Conservation (phyloP, 2,888 invertebrate genomes). For the Pachliopta kotzebuea region DNA sequence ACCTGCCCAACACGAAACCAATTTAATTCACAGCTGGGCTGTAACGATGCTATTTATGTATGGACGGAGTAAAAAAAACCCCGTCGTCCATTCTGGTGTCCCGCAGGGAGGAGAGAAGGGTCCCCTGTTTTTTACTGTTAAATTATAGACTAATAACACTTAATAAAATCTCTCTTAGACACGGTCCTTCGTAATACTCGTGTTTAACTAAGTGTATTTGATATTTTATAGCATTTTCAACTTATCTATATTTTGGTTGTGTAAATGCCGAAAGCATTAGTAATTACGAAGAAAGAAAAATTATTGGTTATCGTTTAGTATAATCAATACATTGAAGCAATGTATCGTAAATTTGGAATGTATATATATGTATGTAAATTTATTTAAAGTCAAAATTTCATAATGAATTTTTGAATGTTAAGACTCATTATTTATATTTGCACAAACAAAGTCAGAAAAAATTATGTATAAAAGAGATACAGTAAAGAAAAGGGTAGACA, state of each 20-base stretch:
- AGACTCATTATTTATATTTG: no score
- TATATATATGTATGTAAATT: no score
- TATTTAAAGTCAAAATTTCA: no score
- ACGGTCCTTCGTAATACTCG: conserved; percentile 5
- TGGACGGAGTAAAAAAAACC: conserved; percentile 51
- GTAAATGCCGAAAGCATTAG: background rate
- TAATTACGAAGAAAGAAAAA: no score
- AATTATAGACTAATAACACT: conserved; percentile 69
- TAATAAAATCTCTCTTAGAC: conserved; percentile 58
- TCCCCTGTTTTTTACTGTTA: conserved; percentile 56
- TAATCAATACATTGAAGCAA: no score
- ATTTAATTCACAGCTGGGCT: conserved; percentile 72
- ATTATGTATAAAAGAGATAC: no score
- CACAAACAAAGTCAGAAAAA: no score
- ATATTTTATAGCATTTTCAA: conserved; percentile 13
- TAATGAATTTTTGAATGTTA: no score
- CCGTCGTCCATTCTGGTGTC: conserved; percentile 43
- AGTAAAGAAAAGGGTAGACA: no score
- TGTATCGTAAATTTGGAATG: no score
- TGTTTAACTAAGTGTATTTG: conserved; percentile 5
- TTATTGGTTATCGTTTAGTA: no score
- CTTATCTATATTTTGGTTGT: background rate
- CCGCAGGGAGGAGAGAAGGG: conserved; percentile 57
- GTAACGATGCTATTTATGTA: conserved; percentile 64
- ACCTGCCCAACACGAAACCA: conserved; percentile 64